phyloP scores from a whole-genome alignment of 2,113 vertebrate species.

The Aegotheles bennettii region DNA sequence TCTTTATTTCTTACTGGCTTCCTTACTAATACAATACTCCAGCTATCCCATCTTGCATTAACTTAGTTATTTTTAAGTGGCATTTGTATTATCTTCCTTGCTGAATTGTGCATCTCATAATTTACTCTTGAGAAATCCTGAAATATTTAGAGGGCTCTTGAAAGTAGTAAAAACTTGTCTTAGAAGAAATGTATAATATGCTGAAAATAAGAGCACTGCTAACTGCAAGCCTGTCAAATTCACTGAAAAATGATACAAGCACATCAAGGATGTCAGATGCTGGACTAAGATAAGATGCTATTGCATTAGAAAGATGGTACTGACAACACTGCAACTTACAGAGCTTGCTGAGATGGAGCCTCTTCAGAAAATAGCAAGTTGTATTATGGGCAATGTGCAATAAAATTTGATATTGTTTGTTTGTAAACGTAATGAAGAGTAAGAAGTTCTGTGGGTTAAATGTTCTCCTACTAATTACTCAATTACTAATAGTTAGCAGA shows the following conservation, averaged over 20 bases:
- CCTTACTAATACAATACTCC: not conserved
- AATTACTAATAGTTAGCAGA: not conserved
- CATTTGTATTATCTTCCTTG: not conserved
- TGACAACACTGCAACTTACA: not conserved
- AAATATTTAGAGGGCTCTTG: not conserved
- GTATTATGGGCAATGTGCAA: not conserved
- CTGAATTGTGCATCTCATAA: not conserved
- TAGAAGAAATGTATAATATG: not conserved
- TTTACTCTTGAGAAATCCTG: not conserved
- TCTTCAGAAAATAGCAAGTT: not conserved
- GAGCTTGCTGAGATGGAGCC: not conserved
- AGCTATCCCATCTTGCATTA: not conserved
- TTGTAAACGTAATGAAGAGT: not conserved
- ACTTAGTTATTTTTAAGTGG: not conserved
- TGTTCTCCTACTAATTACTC: not conserved
- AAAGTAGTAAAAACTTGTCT: not conserved
- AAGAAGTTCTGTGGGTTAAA: not conserved
- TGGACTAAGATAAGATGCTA: not conserved
- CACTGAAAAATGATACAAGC: not conserved
- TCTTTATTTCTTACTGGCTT: conserved; percentile 2
- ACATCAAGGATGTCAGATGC: not conserved
- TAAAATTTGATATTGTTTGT: not conserved
- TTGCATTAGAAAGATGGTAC: not conserved
- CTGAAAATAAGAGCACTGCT: not conserved
- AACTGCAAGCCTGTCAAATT: not conserved